phyloP scores from a whole-genome alignment of 2,888 invertebrate genomes.

The Thecocarcelia acutangulata region DNA sequence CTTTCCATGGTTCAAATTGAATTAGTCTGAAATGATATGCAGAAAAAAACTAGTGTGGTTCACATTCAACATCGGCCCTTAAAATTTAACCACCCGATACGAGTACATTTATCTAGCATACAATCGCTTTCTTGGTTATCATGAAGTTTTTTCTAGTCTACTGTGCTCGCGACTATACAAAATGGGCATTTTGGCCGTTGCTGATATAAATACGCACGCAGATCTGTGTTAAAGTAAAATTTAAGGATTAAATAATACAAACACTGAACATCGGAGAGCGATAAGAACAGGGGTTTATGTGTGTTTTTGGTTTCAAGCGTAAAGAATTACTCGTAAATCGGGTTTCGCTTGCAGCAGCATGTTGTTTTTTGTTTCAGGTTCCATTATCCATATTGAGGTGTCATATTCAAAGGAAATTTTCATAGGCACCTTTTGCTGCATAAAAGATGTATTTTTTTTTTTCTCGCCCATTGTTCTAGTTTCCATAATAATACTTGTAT shows the following conservation, averaged over 20 bases:
- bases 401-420: constrained; percentile 30
- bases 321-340: constrained; percentile 19
- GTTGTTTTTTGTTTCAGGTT: neutral
- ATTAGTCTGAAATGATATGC: too few species aligned
- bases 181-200: too few species aligned
- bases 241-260: constrained; percentile 45
- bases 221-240: constrained; percentile 14
- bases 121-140: too few species aligned
- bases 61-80: too few species aligned
- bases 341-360: constrained; percentile 9
- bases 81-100: too few species aligned
- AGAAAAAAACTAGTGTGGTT: too few species aligned
- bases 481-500: neutral
- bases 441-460: neutral
- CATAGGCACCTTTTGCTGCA: neutral
- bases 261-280: constrained; percentile 8
- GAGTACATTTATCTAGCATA: too few species aligned
- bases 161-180: too few species aligned
- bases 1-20: too few species aligned
- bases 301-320: constrained; percentile 32
- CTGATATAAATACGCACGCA: neutral
- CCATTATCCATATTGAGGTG: constrained; percentile 41
- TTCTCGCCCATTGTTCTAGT: neutral
- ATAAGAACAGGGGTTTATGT: constrained; percentile 44
- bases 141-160: too few species aligned